Evolutionary conservation across 2,797 vertebrate genomes (phyloP).

Genomic region (Arremon aurantiirostris): DNA sequence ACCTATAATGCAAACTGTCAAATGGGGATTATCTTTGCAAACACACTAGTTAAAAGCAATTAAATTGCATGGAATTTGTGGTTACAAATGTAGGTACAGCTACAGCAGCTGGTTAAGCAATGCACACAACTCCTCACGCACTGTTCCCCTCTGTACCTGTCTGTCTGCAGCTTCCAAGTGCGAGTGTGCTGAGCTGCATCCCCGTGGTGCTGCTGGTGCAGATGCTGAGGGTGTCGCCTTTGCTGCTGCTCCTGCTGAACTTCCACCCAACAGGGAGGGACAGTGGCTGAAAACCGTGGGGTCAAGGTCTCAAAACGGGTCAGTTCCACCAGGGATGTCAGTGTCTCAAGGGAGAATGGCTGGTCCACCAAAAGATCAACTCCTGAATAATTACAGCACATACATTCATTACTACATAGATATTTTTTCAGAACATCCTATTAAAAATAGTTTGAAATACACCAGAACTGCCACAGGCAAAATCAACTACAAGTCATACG

Average conservation of each 20-base stretch:
- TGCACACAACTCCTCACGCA: rapidly evolving
- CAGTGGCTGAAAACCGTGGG: constrained; percentile 95
- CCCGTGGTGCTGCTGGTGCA: constrained; percentile 97
- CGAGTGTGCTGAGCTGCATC: constrained; percentile 97
- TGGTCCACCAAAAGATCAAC: constrained; percentile 97
- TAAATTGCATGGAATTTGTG: not conserved
- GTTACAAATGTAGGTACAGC: not conserved
- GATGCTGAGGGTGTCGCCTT: constrained; percentile 92
- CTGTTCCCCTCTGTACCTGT: constrained; percentile 75
- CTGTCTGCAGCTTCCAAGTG: constrained; percentile 97
- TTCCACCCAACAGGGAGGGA: constrained; percentile 97
- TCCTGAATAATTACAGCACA: constrained; percentile 73
- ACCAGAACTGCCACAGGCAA: not conserved
- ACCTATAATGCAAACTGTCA: not conserved
- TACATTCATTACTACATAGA: not conserved
- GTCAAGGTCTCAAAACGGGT: constrained; percentile 97
- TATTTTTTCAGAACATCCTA: not conserved
- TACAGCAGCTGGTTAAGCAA: not conserved
- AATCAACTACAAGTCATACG: not conserved
- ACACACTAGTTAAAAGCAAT: not conserved
- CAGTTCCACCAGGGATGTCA: constrained; percentile 94
- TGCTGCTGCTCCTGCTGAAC: constrained; percentile 99
- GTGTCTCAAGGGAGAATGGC: constrained; percentile 86
- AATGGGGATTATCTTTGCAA: not conserved
- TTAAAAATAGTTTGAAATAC: not conserved